These are phyloP conservation scores for Progne subis DNA, from an alignment of 2,113 vertebrate genomes.

Conservation along the genomic window DNA sequence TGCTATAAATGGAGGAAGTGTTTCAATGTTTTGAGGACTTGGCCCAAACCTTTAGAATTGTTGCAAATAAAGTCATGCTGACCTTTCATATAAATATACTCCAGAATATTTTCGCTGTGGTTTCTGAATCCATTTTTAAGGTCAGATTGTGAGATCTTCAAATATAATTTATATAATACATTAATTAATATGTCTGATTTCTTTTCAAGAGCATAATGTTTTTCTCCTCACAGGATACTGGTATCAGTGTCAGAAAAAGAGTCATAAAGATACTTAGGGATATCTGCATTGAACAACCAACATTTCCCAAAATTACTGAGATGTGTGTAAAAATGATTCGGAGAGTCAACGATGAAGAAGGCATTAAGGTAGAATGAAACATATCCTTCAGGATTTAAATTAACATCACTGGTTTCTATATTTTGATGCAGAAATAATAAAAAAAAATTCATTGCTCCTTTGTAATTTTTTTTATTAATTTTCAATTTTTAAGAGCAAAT, in stretches of 20 bases:
- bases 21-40: not conserved
- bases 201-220: not conserved
- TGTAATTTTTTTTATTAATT: conserved; percentile 24
- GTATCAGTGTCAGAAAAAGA: conserved; percentile 79
- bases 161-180: not conserved
- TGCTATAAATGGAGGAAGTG: not conserved
- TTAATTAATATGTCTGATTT: not conserved
- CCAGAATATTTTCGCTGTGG: not conserved
- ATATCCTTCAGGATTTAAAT: not conserved
- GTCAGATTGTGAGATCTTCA: not conserved
- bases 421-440: not conserved
- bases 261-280: conserved; percentile 98
- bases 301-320: conserved; percentile 96
- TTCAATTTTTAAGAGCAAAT: not conserved
- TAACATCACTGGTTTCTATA: not conserved
- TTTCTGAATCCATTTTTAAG: not conserved
- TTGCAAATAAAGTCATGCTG: not conserved
- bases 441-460: not conserved
- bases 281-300: conserved; percentile 97
- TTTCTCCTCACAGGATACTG: not conserved
- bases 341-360: conserved; percentile 97
- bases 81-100: not conserved
- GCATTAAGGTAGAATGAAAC: conserved; percentile 89
- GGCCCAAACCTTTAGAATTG: not conserved
- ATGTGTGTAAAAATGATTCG: conserved; percentile 99